A percentile compares a stretch with the other conserved stretches of the same genome.
Evolutionary conservation across 2,888 invertebrate genomes (phyloP).

Genomic region (Papilio protenor): DNA sequence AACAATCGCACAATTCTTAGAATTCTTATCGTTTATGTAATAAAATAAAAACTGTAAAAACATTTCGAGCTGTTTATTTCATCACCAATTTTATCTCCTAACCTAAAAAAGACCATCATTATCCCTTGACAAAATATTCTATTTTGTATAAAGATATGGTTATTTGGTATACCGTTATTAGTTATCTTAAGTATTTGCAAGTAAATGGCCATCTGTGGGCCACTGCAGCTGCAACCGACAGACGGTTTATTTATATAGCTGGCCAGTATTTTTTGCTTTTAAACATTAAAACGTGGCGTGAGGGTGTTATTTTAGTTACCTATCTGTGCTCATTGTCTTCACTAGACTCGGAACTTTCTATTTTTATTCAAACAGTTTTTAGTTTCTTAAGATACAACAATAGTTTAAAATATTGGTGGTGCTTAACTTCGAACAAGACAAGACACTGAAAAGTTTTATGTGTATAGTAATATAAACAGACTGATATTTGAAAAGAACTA

Average conservation of each 20-base stretch:
- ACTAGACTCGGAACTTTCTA: constrained; percentile 28
- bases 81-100: neutral
- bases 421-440: too few species aligned
- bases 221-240: constrained; percentile 33
- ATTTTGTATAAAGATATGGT: constrained; percentile 12
- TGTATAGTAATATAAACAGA: too few species aligned
- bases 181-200: constrained; percentile 30
- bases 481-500: too few species aligned
- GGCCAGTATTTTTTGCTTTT: constrained; percentile 35
- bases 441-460: too few species aligned
- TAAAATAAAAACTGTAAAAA: too few species aligned
- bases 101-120: neutral
- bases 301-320: constrained; percentile 51
- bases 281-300: constrained; percentile 42
- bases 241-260: constrained; percentile 36
- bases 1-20: too few species aligned
- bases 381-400: neutral
- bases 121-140: neutral
- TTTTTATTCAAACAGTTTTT: constrained; percentile 17
- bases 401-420: too few species aligned
- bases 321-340: constrained; percentile 49
- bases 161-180: constrained; percentile 3
- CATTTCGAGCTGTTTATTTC: neutral
- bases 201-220: constrained; percentile 18
- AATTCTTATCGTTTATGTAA: too few species aligned